Evolutionary conservation across 2,113 vertebrate species (phyloP).

Genomic region (Oceanites oceanicus): DNA sequence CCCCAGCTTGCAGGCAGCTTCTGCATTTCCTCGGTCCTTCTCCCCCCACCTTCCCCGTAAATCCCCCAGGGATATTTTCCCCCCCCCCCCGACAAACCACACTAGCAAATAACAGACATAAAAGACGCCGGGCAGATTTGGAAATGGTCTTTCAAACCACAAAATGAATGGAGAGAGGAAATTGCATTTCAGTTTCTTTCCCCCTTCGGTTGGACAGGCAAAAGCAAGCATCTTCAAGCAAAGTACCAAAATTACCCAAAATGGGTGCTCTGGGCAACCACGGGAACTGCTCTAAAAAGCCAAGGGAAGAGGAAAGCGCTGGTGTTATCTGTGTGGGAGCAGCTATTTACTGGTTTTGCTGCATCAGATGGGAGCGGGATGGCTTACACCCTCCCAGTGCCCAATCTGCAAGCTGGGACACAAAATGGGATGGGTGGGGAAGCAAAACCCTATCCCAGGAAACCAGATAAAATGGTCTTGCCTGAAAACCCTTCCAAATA

Average conservation of each 20-base stretch:
- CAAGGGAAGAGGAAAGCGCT: not conserved
- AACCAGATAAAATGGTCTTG: not conserved
- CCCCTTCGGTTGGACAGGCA: not conserved
- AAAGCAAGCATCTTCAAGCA: not conserved
- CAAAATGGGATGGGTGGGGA: not conserved
- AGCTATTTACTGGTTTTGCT: not conserved
- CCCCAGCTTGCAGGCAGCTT: not conserved
- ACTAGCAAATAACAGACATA: not conserved
- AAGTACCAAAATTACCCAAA: not conserved
- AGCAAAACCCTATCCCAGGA: not conserved
- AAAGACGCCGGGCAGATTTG: not conserved
- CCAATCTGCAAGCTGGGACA: not conserved
- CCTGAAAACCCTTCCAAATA: not conserved
- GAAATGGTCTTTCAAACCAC: constrained; percentile 19
- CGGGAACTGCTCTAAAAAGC: not conserved
- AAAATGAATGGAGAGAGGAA: constrained; percentile 26
- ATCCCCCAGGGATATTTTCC: not conserved
- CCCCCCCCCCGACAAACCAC: not conserved
- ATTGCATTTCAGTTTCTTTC: not conserved
- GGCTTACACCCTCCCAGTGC: not conserved
- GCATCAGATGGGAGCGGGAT: not conserved
- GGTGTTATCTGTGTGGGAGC: not conserved
- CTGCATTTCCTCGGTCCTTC: not conserved
- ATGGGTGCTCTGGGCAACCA: not conserved
- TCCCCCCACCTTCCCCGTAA: not conserved